Base-by-base conservation (phyloP, 1,140 invertebrate genomes). In the Drosophila ironensis region DNA sequence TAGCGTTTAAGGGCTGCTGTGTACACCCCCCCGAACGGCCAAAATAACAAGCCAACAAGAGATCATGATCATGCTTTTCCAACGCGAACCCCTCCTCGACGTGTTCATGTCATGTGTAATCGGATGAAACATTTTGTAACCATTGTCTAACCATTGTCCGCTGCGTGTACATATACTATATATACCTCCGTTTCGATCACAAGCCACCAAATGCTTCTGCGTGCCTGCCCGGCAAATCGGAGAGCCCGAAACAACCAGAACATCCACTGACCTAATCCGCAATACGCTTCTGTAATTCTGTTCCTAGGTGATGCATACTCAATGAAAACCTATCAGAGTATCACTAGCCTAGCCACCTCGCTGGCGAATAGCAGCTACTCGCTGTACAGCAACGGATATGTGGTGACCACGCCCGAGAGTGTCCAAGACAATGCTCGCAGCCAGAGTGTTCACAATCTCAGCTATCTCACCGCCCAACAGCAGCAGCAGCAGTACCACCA, bases 271-370 rank as follows among this genome's bases (percentile, higher is more conserved):
- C 75, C 69, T 54, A 66, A 66, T 64, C 11, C 54, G 54, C 70
- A 72, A 64, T 54, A n/a, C 74, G 67, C 76, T 57, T 75, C 64
- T 84, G 53, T 86, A 73, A 68, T 70, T 70, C 67, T 87, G 72
- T 75, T 64, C 60, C 28, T 86, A 89, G 88, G 88, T 80, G 88
- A 89, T 66, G 88, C 88, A 74, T 89, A 88, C 72, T 89, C 88
- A 81, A 88, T 89, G 88, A 89, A 89, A 89, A 89, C 88, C 9
- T 89, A 88, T 88, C 82, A 88, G 84, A 89, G 88, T 88, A 88
- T 88, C 78, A 89, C 88, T 89, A 89, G 88, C 72, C 88, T 89
- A 89, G 88, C 88, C 67, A 89, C 88, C 25, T 89, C 88, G 41
- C 82, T 86, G 64, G 88, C 88, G 17, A 87, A 88, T 54, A 89